Evolutionary conservation across 1,140 invertebrate species (phyloP), one percentile per base, ranked within the genome.

Genomic region (Lepidotrigona ventralis): DNA sequence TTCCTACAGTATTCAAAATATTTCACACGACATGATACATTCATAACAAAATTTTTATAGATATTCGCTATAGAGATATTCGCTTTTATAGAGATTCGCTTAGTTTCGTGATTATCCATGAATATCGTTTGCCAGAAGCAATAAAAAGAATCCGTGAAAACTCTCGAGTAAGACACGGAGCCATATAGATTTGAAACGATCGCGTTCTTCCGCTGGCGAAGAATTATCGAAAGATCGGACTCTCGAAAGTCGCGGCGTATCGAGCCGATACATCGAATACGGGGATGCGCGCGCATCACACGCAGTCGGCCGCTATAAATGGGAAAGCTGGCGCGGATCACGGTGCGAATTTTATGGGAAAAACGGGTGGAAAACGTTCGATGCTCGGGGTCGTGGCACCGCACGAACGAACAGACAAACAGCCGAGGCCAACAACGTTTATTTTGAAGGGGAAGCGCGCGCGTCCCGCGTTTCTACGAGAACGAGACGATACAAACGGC

Each of bases 401-500:
- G 29, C 29, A 76, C 63, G 23, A n/a, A 64, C 19, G 56, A 58
- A 58, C 23, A 51, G 56, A 46, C 39, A 46, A 46, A 46, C 39
- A 46, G 8, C 6, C 39, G 6, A 46, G 39, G 6, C 39, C 39
- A 46, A 46, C 39, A 46, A 46, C 39, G 39, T 46, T 68, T 79
- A 79, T 73, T 83, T 83, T 51, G 69, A 76, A 85, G 70, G n/a
- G 85, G 78, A 78, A 83, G 70, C 15, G 26, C 33, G 66, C 51
- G 29, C 17, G 29, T 39, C 3, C 53, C 17, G 21, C n/a, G 23
- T n/a, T n/a, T 23, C 83, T 26, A 72, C 26, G 76, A 33, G 33
- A 87, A 81, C 71, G 76, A 83, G 79, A 89, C 84, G 66, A 83
- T 39, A 86, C 78, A 69, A 87, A 58, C 33, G 78, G 64, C 72